Evolutionary conservation across 2,888 invertebrate genomes (phyloP), one percentile per base, ranked within the genome.

Genomic region (Amblyteles armatorius): DNA sequence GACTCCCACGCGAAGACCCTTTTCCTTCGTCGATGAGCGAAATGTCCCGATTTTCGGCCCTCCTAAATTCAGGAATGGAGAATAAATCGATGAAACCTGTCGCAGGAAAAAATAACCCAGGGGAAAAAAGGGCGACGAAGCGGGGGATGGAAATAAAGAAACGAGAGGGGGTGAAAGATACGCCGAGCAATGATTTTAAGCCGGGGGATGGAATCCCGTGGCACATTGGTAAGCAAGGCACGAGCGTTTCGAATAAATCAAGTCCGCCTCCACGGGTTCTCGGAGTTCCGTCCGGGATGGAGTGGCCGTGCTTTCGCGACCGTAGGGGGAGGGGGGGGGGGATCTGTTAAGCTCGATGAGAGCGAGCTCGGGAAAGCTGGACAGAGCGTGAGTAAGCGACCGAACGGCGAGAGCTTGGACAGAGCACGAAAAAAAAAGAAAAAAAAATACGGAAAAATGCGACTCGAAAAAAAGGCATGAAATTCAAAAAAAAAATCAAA

Each of bases 211-310:
- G 74, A 82, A 79, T 82, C 73, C 57, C 48, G 50, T 68, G 26
- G 57, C 57, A 22, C 79, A 84, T 91, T 89, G 85, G 88, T 88
- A 91, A 88, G 87, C 91, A 80, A 82, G 82, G 84, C 91, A 91
- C 90, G 91, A 89, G 86, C 83, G 82, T 84, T 89, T 84, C 87
- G 90, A 88, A 92, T 92, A 92, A 92, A 92, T 90, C 91, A 91
- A 85, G 80, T 69, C 87, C 88, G 76, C 74, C 71, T 65, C 44
- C 77, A 83, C 88, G 83, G 79, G 81, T 86, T 84, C 73, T 76
- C 86, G 65, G 44, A 69, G 79, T 36, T 44, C 29, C 36, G 22
- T 40, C 33, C 26, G 22, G 48, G 19, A 55, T 73, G 73, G 48
- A 79, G 69, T 44, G n/a, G 52, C 79, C 48, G 5, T 69, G 44